Base-by-base conservation (phyloP, 1,140 invertebrate species). In the Drosophila bocqueti region DNA sequence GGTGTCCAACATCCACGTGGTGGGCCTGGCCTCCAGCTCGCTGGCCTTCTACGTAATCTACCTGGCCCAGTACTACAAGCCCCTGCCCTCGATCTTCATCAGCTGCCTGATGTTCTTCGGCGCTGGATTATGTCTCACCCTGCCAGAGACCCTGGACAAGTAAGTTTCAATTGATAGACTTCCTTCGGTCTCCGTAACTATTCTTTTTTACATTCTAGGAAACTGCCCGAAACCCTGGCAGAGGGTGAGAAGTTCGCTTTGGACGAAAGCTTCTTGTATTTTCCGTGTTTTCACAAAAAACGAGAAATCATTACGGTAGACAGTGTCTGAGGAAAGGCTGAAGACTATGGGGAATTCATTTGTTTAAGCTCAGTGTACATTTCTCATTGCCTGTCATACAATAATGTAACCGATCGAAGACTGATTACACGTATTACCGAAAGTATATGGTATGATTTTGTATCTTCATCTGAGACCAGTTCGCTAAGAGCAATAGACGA, bases 181-280 rank as follows among this genome's bases (percentile, higher is more conserved):
- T 0, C 15, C 15, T 16, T 38, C 2, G 2, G 15, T 15, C 5
- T 18, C n/a, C 1, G 16, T 16, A n/a, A 21, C 16, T 18, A n/a
- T 21, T 2, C 0, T 0, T 0, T n/a, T 18, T 40, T 40, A 21
- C 9, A 1, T 43, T 63, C 8, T 8, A 92, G 92, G 63, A 92
- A 91, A 61, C 81, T 95, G 10, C 95, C 95, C 0, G 93, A 95
- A 52, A 94, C 93, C 0, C 76, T 95, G 15, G 79, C 93, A 29
- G 95, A 95, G 73, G 95, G 94, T 0, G 95, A 95, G 80, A 74
- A 82, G 1, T 95, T 95, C 79, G 95, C 94, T 13, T 91, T 93
- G 46, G 79, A 93, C 38, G 94, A 95, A 61, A 55, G 62, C 46
- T 82, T 71, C 26, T 47, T 78, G 3, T 74, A 72, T 31, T 89